phyloP scores from a whole-genome alignment of 1,140 invertebrate genomes.

The Tachypleus tridentatus region DNA sequence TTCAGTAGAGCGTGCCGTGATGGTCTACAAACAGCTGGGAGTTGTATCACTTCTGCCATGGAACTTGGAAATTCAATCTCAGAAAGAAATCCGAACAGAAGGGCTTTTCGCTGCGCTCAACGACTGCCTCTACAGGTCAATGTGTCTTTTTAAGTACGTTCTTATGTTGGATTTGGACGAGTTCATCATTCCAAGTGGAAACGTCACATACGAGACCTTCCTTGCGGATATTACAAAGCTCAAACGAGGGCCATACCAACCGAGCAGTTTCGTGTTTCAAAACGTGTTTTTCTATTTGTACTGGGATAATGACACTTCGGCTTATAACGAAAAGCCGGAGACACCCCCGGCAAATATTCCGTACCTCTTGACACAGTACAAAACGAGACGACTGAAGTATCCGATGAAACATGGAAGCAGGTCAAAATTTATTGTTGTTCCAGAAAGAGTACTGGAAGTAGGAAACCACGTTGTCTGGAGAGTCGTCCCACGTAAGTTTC shows the following conservation, averaged over 20 bases:
- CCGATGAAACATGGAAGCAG: constrained; percentile 49
- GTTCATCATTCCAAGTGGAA: constrained; percentile 57
- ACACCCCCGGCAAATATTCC: constrained; percentile 10
- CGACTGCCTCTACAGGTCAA: constrained; percentile 80
- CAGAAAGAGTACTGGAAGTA: constrained; percentile 65
- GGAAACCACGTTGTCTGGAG: constrained; percentile 52
- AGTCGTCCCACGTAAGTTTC: constrained; percentile 44
- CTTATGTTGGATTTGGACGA: constrained; percentile 84
- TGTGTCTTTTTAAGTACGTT: constrained; percentile 64
- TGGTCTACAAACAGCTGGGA: constrained; percentile 51
- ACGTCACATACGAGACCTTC: constrained; percentile 11
- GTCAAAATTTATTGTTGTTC: constrained; percentile 79
- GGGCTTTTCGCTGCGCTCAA: constrained; percentile 81
- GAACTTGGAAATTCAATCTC: constrained; percentile 68
- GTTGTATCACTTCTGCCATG: constrained; percentile 69
- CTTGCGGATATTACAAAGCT: no score
- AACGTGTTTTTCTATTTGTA: constrained; percentile 87
- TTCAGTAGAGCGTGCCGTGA: constrained; percentile 54
- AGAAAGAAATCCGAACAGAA: constrained; percentile 81
- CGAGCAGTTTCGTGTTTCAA: constrained; percentile 51
- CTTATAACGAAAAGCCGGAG: constrained; percentile 12
- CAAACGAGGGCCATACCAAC: background rate
- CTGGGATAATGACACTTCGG: constrained; percentile 31
- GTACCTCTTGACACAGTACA: constrained; percentile 18
- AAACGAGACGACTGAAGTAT: constrained; percentile 10